Evolutionary conservation across 2,113 vertebrate genomes (phyloP).

Genomic region (Gobio gobio): DNA sequence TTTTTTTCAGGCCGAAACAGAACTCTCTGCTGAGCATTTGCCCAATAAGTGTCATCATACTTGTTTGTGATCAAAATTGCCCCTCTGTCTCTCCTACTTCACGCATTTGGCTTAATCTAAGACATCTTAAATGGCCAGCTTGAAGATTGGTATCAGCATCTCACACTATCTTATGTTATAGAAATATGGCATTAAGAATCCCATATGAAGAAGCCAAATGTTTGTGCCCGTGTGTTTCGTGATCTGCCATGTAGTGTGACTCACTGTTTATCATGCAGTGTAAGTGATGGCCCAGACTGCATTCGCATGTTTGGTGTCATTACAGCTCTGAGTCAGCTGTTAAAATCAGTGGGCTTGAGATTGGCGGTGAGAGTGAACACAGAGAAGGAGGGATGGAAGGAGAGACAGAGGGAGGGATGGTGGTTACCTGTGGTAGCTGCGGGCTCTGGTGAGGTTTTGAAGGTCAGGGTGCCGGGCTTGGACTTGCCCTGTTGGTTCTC

Average conservation of each 20-base stretch:
- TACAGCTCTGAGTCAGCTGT: slow-evolving; percentile 55
- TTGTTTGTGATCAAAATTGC: slow-evolving; percentile 2
- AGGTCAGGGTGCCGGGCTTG: slow-evolving; percentile 81
- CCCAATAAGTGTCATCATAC: not conserved
- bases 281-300: slow-evolving; percentile 47
- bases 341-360: slow-evolving; percentile 30
- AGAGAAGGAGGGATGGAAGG: slow-evolving; percentile 56
- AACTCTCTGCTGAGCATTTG: not conserved
- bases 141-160: not conserved
- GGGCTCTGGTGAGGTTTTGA: slow-evolving; percentile 87
- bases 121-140: not conserved
- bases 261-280: slow-evolving; percentile 52
- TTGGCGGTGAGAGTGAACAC: slow-evolving; percentile 59
- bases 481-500: slow-evolving; percentile 95
- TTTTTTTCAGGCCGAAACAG: not conserved
- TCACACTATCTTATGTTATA: not conserved
- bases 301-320: slow-evolving; percentile 49
- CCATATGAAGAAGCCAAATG: slow-evolving; percentile 8
- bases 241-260: slow-evolving; percentile 46
- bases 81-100: not conserved
- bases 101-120: not conserved
- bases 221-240: not conserved
- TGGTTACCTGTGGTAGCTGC: slow-evolving; percentile 90
- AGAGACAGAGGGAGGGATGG: slow-evolving; percentile 50
- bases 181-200: not conserved